Evolutionary conservation across 2,888 invertebrate species (phyloP).

Genomic region (Drosophila subsilvestris): DNA sequence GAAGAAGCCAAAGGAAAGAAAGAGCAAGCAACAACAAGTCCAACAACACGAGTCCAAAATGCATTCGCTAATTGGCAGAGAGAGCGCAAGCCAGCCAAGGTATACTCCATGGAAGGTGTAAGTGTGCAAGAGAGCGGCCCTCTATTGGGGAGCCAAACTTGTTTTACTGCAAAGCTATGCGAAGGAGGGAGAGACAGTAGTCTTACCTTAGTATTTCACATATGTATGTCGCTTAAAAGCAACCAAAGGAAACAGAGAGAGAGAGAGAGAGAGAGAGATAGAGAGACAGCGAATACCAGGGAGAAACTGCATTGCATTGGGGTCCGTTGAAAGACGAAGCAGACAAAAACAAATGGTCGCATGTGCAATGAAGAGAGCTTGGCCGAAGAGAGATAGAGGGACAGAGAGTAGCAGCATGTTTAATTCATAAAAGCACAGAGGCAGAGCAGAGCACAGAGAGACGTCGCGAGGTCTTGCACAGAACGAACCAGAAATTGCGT

Average conservation of each 20-base stretch:
- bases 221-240: background rate
- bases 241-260: conserved; percentile 1
- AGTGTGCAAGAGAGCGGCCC: background rate
- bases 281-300: conserved; percentile 5
- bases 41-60: conserved; percentile 48
- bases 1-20: conserved; percentile 41
- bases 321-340: conserved; percentile 64
- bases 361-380: conserved; percentile 15
- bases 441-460: conserved; percentile 14
- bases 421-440: conserved; percentile 67
- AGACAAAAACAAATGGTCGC: conserved; percentile 22
- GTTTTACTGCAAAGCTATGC: background rate
- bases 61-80: conserved; percentile 62
- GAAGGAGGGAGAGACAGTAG: background rate
- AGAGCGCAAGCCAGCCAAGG: background rate
- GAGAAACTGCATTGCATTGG: conserved; percentile 27
- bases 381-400: conserved; percentile 7
- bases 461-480: background rate
- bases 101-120: background rate
- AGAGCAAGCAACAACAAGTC: conserved; percentile 28
- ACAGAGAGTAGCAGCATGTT: conserved; percentile 42
- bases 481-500: conserved; percentile 32
- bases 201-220: background rate
- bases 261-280: background rate
- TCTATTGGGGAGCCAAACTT: background rate